These are phyloP conservation scores for Dendrocincla tyrannina DNA, from an alignment of 2,797 vertebrate genomes.

Conservation along the genomic window DNA sequence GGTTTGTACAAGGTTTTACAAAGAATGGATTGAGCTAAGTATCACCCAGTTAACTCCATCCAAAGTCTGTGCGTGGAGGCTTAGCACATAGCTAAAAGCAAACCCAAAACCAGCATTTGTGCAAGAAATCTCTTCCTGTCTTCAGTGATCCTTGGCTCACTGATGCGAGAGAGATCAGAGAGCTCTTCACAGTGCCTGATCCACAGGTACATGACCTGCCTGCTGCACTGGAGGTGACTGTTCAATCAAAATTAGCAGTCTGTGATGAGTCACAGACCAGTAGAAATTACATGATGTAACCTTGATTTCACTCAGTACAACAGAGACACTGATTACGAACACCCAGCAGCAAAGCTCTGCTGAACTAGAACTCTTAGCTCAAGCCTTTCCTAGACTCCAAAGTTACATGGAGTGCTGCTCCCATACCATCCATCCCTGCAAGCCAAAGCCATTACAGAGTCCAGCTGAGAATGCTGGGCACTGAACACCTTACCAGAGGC, in stretches of 20 bases:
- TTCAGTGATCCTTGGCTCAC: neutral
- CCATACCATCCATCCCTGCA: neutral
- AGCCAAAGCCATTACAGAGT: neutral
- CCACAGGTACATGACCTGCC: neutral
- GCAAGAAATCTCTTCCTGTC: neutral
- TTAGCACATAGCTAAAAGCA: neutral
- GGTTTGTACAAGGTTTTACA: slow-evolving; percentile 24
- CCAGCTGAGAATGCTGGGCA: neutral
- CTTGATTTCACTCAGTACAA: neutral
- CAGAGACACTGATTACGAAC: neutral
- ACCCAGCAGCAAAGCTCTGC: neutral
- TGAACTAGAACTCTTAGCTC: neutral
- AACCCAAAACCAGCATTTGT: neutral
- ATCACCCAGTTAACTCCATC: neutral
- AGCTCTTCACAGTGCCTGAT: neutral
- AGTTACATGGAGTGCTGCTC: fast-evolving
- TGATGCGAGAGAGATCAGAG: neutral
- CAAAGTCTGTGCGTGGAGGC: neutral
- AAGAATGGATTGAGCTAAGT: slow-evolving; percentile 13
- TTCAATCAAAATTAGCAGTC: neutral
- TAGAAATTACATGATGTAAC: neutral
- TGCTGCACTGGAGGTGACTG: neutral
- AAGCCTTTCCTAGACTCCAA: neutral
- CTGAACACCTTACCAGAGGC: neutral
- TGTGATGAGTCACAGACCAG: neutral